Evolutionary conservation across 2,113 vertebrate species (phyloP).

Genomic region (Pteruthius melanotis): DNA sequence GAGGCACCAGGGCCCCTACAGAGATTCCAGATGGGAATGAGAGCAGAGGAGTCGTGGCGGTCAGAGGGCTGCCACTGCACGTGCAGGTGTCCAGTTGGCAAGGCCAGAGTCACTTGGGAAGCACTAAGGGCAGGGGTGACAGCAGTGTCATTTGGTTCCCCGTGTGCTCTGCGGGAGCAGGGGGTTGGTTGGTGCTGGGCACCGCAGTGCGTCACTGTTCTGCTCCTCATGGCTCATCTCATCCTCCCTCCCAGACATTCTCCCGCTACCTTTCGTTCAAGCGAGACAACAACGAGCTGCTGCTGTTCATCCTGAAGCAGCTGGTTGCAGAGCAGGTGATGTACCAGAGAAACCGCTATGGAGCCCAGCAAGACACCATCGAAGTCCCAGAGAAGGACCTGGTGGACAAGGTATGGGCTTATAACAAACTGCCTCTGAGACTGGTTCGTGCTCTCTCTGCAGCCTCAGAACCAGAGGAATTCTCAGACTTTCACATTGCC

Average conservation of each 20-base stretch:
- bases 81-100: neutral
- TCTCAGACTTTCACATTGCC: neutral
- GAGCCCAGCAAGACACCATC: conserved; percentile 87
- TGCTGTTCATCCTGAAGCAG: conserved; percentile 97
- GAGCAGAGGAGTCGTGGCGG: neutral
- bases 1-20: neutral
- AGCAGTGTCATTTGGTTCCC: neutral
- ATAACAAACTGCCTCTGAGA: neutral
- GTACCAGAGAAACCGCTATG: conserved; percentile 94
- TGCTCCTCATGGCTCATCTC: neutral
- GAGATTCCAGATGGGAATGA: neutral
- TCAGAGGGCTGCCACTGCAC: neutral
- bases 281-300: conserved; percentile 94
- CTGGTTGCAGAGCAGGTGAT: conserved; percentile 89
- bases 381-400: conserved; percentile 93
- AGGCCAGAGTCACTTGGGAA: neutral
- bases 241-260: conserved; percentile 79
- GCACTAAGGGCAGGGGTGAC: neutral
- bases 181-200: neutral
- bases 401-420: conserved; percentile 84
- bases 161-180: neutral
- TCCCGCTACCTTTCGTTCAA: conserved; percentile 92
- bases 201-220: rapidly evolving
- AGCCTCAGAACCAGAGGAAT: neutral
- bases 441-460: neutral